Evolutionary conservation across 2,113 vertebrate genomes (phyloP).

Genomic region (Mormyrus lacerda): DNA sequence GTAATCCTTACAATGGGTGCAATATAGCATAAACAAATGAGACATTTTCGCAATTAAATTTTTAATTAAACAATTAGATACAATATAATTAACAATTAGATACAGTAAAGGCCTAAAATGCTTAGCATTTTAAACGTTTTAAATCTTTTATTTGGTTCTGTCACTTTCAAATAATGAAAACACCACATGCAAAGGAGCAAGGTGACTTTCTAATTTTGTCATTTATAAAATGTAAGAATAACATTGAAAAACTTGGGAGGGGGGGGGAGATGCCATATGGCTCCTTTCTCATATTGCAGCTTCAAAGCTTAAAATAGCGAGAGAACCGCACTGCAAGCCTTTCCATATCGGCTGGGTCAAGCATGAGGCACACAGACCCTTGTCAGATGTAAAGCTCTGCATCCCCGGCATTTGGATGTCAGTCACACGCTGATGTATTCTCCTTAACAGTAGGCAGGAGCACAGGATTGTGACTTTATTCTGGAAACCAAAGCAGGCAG

Average conservation of each 20-base stretch:
- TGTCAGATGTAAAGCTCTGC: neutral
- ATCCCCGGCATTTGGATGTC: neutral
- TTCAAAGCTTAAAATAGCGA: neutral
- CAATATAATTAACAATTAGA: neutral
- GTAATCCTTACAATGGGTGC: neutral
- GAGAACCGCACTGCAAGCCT: neutral
- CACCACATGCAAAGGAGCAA: neutral
- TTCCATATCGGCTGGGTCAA: neutral
- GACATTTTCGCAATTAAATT: neutral
- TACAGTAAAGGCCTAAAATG: neutral
- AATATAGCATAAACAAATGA: neutral
- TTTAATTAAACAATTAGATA: neutral
- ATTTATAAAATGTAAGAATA: neutral
- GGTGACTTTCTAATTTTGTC: neutral
- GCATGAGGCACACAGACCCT: neutral
- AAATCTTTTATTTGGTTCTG: neutral
- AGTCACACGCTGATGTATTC: constrained; percentile 27
- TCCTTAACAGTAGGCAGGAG: constrained; percentile 35
- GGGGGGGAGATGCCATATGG: neutral
- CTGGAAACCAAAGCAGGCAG: constrained; percentile 30
- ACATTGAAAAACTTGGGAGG: neutral
- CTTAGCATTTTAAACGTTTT: neutral
- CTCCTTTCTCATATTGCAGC: neutral
- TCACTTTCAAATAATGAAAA: neutral
- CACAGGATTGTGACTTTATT: constrained; percentile 10